These are phyloP conservation scores for Ptiloglossa arizonensis DNA, from an alignment of 1,140 invertebrate species.

Conservation along the genomic window DNA sequence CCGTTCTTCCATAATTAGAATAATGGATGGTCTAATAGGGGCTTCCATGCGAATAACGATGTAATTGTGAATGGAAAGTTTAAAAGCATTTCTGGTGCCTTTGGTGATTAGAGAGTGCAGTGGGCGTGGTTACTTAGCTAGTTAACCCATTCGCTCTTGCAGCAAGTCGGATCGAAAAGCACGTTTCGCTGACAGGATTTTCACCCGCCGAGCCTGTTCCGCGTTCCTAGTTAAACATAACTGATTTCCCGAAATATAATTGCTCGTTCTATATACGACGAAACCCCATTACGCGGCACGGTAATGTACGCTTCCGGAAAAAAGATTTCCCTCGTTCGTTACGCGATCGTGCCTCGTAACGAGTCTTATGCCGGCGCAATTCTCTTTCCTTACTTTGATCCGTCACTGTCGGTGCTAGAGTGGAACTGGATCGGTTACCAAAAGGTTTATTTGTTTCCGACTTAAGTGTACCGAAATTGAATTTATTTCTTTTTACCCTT, in stretches of 20 bases:
- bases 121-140: constrained; percentile 48
- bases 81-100: constrained; percentile 37
- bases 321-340: background rate
- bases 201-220: background rate
- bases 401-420: too few relatives aligned
- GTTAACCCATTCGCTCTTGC: constrained; percentile 30
- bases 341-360: too few relatives aligned
- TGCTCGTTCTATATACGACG: background rate
- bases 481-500: too few relatives aligned
- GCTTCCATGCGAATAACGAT: constrained; percentile 3
- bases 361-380: too few relatives aligned
- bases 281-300: too few relatives aligned
- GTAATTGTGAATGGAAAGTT: constrained; percentile 44
- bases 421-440: too few relatives aligned
- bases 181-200: constrained; percentile 32
- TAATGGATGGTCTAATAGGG: constrained; percentile 33
- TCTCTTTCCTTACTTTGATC: too few relatives aligned
- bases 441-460: too few relatives aligned
- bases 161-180: constrained; percentile 19
- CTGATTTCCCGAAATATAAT: constrained; percentile 19
- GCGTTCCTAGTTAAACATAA: background rate
- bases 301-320: background rate
- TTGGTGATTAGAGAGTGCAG: constrained; percentile 43
- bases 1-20: constrained; percentile 31
- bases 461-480: too few relatives aligned